These are phyloP conservation scores for Liposcelis brunnea DNA, from an alignment of 2,888 invertebrate species.

Conservation along the genomic window DNA sequence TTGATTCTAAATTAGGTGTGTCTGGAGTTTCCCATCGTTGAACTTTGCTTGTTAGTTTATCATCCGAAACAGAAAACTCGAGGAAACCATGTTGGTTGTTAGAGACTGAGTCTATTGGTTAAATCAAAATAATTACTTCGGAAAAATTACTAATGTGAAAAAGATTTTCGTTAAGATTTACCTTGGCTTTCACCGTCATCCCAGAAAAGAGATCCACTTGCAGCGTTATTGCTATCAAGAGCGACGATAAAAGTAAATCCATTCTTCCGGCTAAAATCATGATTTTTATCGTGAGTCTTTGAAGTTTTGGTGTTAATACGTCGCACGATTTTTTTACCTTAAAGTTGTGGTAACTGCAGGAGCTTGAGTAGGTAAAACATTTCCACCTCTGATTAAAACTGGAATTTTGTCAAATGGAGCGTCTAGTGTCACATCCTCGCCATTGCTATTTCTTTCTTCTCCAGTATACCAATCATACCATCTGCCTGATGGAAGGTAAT, in stretches of 20 bases:
- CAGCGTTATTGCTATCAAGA: conserved; percentile 32
- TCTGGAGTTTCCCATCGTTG: neutral
- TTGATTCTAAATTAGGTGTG: too few species aligned
- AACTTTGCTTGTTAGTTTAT: neutral
- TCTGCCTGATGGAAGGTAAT: conserved; percentile 43
- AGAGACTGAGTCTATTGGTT: too few species aligned
- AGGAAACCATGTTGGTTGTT: too few species aligned
- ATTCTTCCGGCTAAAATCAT: conserved; percentile 31
- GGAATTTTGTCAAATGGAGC: conserved; percentile 47
- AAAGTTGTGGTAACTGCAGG: conserved; percentile 43
- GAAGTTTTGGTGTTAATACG: too few species aligned
- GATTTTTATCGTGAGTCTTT: too few species aligned
- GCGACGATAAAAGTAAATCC: conserved; percentile 46
- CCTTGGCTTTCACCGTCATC: conserved; percentile 61
- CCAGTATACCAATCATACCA: conserved; percentile 49
- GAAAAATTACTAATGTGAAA: too few species aligned
- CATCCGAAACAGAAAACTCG: too few species aligned
- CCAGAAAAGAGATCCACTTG: conserved; percentile 53
- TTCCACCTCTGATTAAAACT: conserved; percentile 48
- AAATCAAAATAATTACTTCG: too few species aligned
- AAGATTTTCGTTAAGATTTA: conserved; percentile 27
- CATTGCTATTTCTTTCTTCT: conserved; percentile 28
- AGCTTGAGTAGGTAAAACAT: conserved; percentile 47
- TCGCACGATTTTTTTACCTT: too few species aligned
- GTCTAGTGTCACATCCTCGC: conserved; percentile 29